Evolutionary conservation across 2,888 invertebrate genomes (phyloP).

Genomic region (Cephus nigrinus): DNA sequence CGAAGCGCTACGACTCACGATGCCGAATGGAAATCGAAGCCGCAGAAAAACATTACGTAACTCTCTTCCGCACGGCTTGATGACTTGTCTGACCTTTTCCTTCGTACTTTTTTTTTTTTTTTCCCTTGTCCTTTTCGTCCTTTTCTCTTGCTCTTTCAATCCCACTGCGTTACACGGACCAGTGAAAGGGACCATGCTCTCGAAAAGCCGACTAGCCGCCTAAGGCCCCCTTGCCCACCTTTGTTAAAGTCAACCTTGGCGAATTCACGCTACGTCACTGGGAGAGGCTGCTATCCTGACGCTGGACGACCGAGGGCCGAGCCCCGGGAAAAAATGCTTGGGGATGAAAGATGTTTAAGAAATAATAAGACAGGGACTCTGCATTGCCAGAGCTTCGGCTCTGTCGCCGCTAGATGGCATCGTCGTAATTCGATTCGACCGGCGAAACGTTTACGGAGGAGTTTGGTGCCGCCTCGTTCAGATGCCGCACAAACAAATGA

Average conservation of each 20-base stretch:
- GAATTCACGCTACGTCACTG: background rate
- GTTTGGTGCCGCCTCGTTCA: background rate
- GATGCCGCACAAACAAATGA: background rate
- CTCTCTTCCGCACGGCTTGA: background rate
- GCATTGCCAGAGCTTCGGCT: background rate
- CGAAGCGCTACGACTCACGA: background rate
- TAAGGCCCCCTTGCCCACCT: background rate
- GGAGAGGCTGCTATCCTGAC: background rate
- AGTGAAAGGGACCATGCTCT: background rate
- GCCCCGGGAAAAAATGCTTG: background rate
- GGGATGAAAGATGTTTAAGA: background rate
- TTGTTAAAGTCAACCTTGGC: background rate
- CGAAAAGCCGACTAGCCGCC: background rate
- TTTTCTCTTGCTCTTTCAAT: background rate
- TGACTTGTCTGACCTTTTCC: background rate
- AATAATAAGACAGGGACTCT: background rate
- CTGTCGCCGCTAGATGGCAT: background rate
- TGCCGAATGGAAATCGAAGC: constrained; percentile 21
- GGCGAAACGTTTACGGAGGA: background rate
- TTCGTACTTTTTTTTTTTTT: background rate
- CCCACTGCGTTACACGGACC: background rate
- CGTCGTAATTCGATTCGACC: background rate
- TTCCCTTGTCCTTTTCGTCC: background rate
- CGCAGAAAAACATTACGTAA: constrained; percentile 25
- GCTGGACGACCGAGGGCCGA: background rate